These are phyloP conservation scores for Dicrostonyx torquatus DNA, from an alignment of 2,797 vertebrate genomes.

Conservation along the genomic window DNA sequence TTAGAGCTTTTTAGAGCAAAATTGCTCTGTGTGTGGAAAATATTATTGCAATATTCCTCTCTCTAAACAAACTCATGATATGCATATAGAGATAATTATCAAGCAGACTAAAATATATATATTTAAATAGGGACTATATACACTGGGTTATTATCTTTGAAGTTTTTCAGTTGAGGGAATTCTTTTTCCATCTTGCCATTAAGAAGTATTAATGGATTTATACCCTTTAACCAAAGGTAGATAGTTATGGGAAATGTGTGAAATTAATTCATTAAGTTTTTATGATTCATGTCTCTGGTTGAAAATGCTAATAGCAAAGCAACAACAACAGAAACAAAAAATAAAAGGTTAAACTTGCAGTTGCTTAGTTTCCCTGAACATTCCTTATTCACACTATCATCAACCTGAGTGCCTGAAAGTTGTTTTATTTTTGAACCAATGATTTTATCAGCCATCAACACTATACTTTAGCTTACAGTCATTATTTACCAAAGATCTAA, in stretches of 20 bases:
- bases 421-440: conserved; percentile 51
- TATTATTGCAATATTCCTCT: conserved; percentile 74
- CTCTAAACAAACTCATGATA: conserved; percentile 60
- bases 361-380: conserved; percentile 34
- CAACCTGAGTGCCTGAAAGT: conserved; percentile 32
- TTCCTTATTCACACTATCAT: conserved; percentile 29
- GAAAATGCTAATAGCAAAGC: conserved; percentile 44
- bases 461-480: not conserved
- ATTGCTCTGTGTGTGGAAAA: conserved; percentile 66
- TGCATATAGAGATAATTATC: conserved; percentile 59
- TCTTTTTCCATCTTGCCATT: not conserved
- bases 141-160: conserved; percentile 34
- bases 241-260: not conserved
- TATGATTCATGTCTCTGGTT: conserved; percentile 34
- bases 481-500: conserved; percentile 40
- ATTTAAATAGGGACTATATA: conserved; percentile 51
- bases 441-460: conserved; percentile 52
- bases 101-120: conserved; percentile 37
- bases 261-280: conserved; percentile 63
- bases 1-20: conserved; percentile 73
- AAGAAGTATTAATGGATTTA: conserved; percentile 50
- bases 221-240: conserved; percentile 58
- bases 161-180: conserved; percentile 2
- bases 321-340: not conserved
- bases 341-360: not conserved